phyloP scores from a whole-genome alignment of 2,797 vertebrate genomes.

The Helarctos malayanus region DNA sequence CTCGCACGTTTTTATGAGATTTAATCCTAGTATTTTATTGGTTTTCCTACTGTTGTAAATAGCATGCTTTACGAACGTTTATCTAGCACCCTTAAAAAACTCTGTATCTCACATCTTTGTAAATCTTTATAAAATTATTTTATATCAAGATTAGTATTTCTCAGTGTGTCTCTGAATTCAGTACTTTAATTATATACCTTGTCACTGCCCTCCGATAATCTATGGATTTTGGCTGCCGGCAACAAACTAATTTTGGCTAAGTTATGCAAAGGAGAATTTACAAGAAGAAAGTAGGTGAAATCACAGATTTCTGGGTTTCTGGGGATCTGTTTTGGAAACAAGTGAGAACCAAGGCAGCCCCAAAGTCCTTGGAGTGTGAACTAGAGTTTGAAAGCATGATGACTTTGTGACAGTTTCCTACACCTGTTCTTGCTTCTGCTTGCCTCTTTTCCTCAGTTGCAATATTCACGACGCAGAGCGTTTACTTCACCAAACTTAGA shows the following conservation, averaged over 20 bases:
- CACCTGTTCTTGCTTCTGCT: background rate
- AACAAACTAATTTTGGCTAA: background rate
- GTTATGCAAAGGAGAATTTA: background rate
- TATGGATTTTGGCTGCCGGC: background rate
- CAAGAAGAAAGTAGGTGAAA: background rate
- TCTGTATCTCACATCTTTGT: background rate
- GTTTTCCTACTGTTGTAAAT: background rate
- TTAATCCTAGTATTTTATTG: background rate
- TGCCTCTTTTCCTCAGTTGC: background rate
- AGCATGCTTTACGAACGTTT: background rate
- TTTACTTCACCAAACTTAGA: background rate
- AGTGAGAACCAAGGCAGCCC: background rate
- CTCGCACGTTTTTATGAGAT: background rate
- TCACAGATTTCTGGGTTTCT: background rate
- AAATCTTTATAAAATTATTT: conserved; percentile 31
- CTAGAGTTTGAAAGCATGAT: background rate
- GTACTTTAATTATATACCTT: background rate
- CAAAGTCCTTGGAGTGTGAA: background rate
- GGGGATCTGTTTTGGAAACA: background rate
- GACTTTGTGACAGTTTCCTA: background rate
- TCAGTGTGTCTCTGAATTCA: background rate
- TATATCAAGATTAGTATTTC: background rate
- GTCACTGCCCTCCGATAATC: background rate
- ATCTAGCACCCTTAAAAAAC: background rate
- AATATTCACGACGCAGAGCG: background rate